A percentile compares a stretch with the other conserved stretches of the same genome.
These are phyloP conservation scores for Xiphydria camelus DNA, from an alignment of 2,888 invertebrate genomes.

Conservation along the genomic window DNA sequence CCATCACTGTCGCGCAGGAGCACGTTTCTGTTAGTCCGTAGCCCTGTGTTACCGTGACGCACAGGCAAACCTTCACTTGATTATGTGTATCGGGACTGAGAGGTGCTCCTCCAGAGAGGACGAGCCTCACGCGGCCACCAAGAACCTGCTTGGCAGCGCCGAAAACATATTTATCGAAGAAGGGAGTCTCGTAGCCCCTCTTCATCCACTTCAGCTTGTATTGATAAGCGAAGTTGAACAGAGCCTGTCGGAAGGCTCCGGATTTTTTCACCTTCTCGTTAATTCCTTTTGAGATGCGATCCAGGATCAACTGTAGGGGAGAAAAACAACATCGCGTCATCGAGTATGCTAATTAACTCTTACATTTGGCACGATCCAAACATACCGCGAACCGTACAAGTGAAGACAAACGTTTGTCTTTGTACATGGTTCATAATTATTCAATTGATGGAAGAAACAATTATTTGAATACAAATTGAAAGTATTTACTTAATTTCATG, in stretches of 20 bases:
- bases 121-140: slow-evolving; percentile 86
- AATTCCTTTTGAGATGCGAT: slow-evolving; percentile 96
- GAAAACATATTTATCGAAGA: slow-evolving; percentile 67
- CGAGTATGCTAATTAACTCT: too few relatives aligned
- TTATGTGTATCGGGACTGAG: slow-evolving; percentile 93
- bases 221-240: slow-evolving; percentile 93
- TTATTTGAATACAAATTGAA: too few relatives aligned
- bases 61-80: slow-evolving; percentile 89
- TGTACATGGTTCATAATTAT: too few relatives aligned
- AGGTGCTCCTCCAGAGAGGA: slow-evolving; percentile 95
- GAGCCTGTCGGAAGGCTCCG: slow-evolving; percentile 74
- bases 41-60: slow-evolving; percentile 88
- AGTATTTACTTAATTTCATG: too few relatives aligned
- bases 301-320: slow-evolving; percentile 84
- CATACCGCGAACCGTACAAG: too few relatives aligned
- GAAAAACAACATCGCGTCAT: too few relatives aligned
- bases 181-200: slow-evolving; percentile 80
- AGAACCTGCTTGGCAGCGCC: slow-evolving; percentile 71
- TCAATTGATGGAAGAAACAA: too few relatives aligned
- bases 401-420: too few relatives aligned
- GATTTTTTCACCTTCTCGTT: slow-evolving; percentile 90
- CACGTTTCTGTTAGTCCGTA: slow-evolving; percentile 98
- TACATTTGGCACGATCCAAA: too few relatives aligned
- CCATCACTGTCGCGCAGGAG: slow-evolving; percentile 88
- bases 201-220: slow-evolving; percentile 88